These are phyloP conservation scores for Drosophila gunungcola DNA, from an alignment of 1,140 invertebrate genomes.

Conservation along the genomic window DNA sequence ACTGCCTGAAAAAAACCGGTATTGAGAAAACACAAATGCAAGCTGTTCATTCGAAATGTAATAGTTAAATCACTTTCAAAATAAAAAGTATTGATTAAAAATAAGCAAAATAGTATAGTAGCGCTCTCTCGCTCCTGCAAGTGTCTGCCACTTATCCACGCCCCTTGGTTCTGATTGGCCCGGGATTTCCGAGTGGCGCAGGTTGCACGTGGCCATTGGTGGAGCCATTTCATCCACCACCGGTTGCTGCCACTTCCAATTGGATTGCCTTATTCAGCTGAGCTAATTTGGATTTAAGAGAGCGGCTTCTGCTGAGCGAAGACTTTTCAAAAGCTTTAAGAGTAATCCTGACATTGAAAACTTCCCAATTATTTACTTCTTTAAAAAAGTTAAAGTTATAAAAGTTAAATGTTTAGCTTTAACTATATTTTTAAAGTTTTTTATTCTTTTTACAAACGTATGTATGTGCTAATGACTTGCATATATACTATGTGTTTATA, in stretches of 20 bases:
- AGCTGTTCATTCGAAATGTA: too few relatives aligned
- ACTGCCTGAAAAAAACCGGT: not conserved
- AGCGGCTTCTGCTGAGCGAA: too few relatives aligned
- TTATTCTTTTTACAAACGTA: too few relatives aligned
- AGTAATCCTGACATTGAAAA: not conserved
- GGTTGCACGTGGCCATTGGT: slow-evolving; percentile 35
- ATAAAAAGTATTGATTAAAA: too few relatives aligned
- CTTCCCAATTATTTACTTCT: not conserved
- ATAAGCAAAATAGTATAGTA: not conserved
- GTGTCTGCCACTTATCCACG: slow-evolving; percentile 9
- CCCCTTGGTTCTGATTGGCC: slow-evolving; percentile 21
- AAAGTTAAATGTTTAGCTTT: too few relatives aligned
- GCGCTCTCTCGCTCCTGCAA: slow-evolving; percentile 1
- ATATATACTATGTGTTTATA: too few relatives aligned
- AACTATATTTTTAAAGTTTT: not conserved
- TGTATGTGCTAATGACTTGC: too few relatives aligned
- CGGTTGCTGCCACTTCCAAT: slow-evolving; percentile 7
- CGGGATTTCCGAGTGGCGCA: not conserved
- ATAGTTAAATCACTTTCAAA: not conserved
- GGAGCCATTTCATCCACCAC: slow-evolving; percentile 20
- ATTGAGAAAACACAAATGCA: too few relatives aligned
- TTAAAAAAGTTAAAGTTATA: too few relatives aligned
- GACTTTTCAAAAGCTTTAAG: not conserved
- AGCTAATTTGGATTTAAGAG: not conserved
- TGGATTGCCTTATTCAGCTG: slow-evolving; percentile 3